Conservation (phyloP, 2,113 vertebrate genomes). For the Lophius piscatorius region DNA sequence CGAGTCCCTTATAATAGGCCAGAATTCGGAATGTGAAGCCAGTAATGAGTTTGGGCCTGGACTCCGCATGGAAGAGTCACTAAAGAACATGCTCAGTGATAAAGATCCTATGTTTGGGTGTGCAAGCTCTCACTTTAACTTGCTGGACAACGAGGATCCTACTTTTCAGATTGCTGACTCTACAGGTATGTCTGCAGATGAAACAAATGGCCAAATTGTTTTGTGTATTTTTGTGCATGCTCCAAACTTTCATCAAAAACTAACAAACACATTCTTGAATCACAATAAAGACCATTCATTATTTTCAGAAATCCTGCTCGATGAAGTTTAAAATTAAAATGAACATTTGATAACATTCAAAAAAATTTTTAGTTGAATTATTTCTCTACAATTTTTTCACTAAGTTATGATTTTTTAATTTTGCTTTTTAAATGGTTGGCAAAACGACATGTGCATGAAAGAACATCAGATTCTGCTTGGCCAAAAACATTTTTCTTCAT, state of each 20-base stretch:
- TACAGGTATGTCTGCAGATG: slow-evolving; percentile 81
- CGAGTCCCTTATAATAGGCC: slow-evolving; percentile 92
- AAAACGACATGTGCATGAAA: too few relatives aligned
- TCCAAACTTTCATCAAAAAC: slow-evolving; percentile 1
- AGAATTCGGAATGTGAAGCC: slow-evolving; percentile 97
- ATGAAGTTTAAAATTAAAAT: slow-evolving; percentile 6
- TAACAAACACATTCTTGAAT: background rate
- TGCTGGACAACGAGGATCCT: slow-evolving; percentile 93
- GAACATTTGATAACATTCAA: background rate
- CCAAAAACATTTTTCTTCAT: too few relatives aligned
- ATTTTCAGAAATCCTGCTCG: background rate
- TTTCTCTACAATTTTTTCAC: too few relatives aligned
- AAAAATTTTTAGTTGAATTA: too few relatives aligned
- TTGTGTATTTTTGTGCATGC: background rate
- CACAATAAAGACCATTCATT: background rate
- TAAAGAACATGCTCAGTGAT: slow-evolving; percentile 99
- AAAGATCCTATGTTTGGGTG: slow-evolving; percentile 99
- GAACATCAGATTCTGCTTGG: too few relatives aligned
- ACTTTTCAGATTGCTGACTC: slow-evolving; percentile 90
- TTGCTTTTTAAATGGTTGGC: too few relatives aligned
- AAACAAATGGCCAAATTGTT: background rate
- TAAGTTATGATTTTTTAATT: too few relatives aligned
- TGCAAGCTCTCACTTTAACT: slow-evolving; percentile 96
- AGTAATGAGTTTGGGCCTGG: slow-evolving; percentile 94
- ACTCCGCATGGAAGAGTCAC: slow-evolving; percentile 90